These are phyloP conservation scores for Cromileptes altivelis DNA, from an alignment of 2,113 vertebrate species.

Conservation along the genomic window DNA sequence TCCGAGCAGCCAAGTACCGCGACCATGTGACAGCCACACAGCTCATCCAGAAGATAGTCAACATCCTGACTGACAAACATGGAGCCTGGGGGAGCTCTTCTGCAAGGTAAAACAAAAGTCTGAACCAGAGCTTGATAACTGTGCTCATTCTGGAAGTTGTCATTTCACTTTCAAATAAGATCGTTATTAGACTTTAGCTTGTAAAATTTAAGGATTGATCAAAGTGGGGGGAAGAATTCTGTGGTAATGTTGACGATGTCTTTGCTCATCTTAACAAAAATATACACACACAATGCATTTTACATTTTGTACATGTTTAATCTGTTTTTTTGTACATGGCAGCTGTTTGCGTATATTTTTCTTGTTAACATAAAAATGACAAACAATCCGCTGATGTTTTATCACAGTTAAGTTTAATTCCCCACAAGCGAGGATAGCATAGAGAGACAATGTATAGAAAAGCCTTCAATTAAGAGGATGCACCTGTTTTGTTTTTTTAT, in stretches of 20 bases:
- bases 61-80: constrained; percentile 97
- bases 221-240: neutral
- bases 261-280: neutral
- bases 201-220: neutral
- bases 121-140: neutral
- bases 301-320: neutral
- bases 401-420: neutral
- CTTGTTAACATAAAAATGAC: neutral
- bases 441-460: neutral
- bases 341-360: neutral
- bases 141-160: neutral
- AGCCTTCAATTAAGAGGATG: constrained; percentile 33
- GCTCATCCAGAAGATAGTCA: constrained; percentile 96
- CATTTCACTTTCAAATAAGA: neutral
- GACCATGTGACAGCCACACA: constrained; percentile 97
- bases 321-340: neutral
- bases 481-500: constrained; percentile 48
- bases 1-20: constrained; percentile 95
- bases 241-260: neutral
- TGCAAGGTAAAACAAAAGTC: constrained; percentile 86
- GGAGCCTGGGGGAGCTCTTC: constrained; percentile 95
- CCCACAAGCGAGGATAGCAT: neutral
- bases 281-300: neutral
- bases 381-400: neutral
- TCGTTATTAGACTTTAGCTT: neutral